Conservation (phyloP, 2,113 vertebrate genomes). For the Oncorhynchus clarkii region DNA sequence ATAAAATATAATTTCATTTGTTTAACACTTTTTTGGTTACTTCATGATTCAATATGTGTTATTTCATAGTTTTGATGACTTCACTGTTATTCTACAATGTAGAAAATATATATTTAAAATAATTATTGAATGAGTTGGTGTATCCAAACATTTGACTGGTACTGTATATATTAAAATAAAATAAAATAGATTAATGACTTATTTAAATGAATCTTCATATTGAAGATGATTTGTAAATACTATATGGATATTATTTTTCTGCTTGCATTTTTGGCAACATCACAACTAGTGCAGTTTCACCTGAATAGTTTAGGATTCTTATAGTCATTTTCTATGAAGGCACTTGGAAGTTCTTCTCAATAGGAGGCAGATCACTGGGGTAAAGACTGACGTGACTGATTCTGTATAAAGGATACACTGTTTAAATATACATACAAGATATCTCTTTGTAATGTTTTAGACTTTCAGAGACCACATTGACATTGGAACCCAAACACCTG, state of each 20-base stretch:
- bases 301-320: not conserved
- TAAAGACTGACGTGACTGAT: not conserved
- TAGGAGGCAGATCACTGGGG: not conserved
- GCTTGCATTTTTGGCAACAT: not conserved
- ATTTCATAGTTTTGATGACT: too few relatives aligned
- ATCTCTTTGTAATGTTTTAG: not conserved
- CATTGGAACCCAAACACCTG: not conserved
- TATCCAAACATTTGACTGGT: too few relatives aligned
- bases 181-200: not conserved
- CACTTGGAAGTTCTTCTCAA: not conserved
- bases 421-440: not conserved
- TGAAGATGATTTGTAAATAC: not conserved
- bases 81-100: too few relatives aligned
- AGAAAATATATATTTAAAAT: too few relatives aligned
- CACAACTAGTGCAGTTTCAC: not conserved
- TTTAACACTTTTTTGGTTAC: too few relatives aligned
- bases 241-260: constrained; percentile 6
- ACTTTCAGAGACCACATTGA: not conserved
- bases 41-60: too few relatives aligned
- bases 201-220: constrained; percentile 4
- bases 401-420: not conserved
- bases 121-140: too few relatives aligned
- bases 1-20: too few relatives aligned
- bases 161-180: not conserved
- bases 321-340: not conserved